Evolutionary conservation across 2,113 vertebrate genomes (phyloP).

Genomic region (Archocentrus centrarchus): DNA sequence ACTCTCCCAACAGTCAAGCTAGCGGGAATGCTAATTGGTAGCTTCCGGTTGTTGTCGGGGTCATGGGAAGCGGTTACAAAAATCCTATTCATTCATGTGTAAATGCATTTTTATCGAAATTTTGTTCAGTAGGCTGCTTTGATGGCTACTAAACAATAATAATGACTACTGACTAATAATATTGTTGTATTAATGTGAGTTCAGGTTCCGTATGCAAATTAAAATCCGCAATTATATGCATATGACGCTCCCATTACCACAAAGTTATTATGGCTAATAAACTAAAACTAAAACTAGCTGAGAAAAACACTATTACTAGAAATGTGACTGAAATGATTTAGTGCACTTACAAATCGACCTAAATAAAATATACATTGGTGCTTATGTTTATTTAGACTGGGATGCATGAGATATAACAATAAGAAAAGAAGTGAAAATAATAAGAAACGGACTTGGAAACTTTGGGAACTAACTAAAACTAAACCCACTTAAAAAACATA

Average conservation of each 20-base stretch:
- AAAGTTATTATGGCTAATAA: neutral
- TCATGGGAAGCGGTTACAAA: neutral
- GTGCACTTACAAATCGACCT: neutral
- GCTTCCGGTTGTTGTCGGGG: neutral
- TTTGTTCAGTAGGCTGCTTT: neutral
- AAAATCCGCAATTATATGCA: neutral
- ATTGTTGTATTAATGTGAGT: neutral
- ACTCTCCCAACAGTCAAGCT: slow-evolving; percentile 31
- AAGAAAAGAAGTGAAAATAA: neutral
- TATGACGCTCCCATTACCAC: neutral
- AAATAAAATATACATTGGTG: neutral
- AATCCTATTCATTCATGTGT: neutral
- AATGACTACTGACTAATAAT: no score
- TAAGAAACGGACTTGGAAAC: neutral
- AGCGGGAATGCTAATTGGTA: fast-evolving
- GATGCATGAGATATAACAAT: neutral
- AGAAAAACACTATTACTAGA: neutral
- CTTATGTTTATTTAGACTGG: neutral
- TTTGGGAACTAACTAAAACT: neutral
- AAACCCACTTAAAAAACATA: neutral
- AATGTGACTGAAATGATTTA: neutral
- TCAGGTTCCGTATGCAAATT: neutral
- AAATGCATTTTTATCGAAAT: neutral
- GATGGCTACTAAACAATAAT: neutral
- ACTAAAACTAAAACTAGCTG: neutral